Conservation (phyloP, 2,888 invertebrate species). For the Sylvicola cinctus region DNA sequence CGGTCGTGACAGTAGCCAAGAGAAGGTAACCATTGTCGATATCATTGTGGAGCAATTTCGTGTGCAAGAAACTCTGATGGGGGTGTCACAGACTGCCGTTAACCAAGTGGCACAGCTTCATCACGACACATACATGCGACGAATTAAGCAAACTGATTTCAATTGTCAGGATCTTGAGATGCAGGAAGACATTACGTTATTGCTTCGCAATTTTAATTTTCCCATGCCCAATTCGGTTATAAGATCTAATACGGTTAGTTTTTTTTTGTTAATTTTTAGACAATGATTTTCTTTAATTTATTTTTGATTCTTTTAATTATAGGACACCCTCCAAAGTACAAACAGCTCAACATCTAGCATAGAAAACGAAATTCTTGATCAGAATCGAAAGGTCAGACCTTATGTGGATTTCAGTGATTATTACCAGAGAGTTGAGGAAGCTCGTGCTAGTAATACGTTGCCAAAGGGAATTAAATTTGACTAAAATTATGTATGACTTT, state of each 20-base stretch:
- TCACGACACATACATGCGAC: conserved; percentile 48
- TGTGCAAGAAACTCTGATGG: conserved; percentile 53
- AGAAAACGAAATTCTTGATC: conserved; percentile 26
- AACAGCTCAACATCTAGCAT: conserved; percentile 15
- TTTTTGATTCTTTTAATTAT: too few species aligned
- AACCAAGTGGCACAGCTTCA: conserved; percentile 69
- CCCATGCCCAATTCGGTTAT: conserved; percentile 41
- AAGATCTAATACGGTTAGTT: conserved; percentile 27
- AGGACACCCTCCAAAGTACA: too few species aligned
- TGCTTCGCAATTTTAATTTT: conserved; percentile 73
- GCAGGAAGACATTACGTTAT: conserved; percentile 70
- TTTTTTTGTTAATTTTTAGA: too few species aligned
- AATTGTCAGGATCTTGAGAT: conserved; percentile 51
- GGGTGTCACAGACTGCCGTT: conserved; percentile 70
- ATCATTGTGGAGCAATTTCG: conserved; percentile 34
- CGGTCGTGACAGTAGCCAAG: conserved; percentile 27
- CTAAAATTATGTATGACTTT: too few species aligned
- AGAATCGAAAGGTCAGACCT: conserved; percentile 47
- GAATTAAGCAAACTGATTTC: conserved; percentile 21
- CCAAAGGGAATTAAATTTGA: conserved; percentile 37
- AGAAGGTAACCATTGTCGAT: neutral
- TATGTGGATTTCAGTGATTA: conserved; percentile 75
- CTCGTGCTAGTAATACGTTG: conserved; percentile 40
- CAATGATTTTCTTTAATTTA: too few species aligned
- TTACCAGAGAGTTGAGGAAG: conserved; percentile 47